Percentiles rank a stretch among this genome's conserved stretches.
These are phyloP conservation scores for Muntiacus reevesi DNA, from an alignment of 2,113 vertebrate species.

Conservation along the genomic window DNA sequence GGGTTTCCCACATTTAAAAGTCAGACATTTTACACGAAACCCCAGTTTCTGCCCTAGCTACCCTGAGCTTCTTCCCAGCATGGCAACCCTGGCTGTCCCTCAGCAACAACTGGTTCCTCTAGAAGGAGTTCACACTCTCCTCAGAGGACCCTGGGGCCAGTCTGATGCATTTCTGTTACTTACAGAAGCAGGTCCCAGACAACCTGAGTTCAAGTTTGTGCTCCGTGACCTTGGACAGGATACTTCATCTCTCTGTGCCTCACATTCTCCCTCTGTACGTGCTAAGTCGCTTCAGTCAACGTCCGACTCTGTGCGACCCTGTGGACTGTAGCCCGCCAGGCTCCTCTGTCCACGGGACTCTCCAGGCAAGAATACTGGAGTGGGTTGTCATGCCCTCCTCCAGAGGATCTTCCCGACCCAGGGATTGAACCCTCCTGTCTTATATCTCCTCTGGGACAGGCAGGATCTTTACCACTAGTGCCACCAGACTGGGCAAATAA, in stretches of 20 bases:
- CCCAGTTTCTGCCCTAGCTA: background rate
- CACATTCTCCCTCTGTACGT: background rate
- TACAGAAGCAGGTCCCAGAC: background rate
- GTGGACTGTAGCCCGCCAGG: background rate
- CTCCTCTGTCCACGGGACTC: background rate
- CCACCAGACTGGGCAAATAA: background rate
- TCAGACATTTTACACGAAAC: background rate
- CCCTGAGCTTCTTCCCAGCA: background rate
- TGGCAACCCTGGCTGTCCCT: background rate
- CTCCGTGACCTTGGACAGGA: background rate
- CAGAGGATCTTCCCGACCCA: background rate
- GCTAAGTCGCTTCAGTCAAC: fast-evolving
- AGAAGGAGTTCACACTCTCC: background rate
- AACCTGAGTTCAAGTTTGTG: background rate
- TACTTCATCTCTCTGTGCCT: background rate
- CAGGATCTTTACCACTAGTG: background rate
- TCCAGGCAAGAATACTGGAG: background rate
- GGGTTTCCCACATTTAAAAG: background rate
- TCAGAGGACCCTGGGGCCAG: background rate
- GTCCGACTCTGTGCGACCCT: background rate
- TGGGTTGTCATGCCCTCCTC: background rate
- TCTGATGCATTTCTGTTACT: background rate
- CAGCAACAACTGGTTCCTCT: background rate
- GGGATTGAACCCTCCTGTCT: background rate
- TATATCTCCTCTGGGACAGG: background rate